Evolutionary conservation across 2,113 vertebrate genomes (phyloP), one percentile per base, ranked within the genome.

Genomic region (Dicaeum eximium): DNA sequence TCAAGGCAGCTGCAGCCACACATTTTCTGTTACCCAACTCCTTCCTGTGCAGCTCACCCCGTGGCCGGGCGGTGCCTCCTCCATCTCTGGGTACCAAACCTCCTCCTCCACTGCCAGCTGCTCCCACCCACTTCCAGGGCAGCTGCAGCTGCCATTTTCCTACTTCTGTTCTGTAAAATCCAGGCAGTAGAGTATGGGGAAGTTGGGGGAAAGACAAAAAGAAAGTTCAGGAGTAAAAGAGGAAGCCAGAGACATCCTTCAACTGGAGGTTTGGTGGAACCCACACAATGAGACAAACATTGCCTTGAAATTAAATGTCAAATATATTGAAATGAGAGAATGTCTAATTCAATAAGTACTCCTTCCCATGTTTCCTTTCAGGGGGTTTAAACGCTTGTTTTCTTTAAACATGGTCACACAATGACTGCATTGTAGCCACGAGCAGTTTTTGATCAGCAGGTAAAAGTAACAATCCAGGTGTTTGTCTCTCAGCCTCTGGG

Each of bases 1-100:
- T 88, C 61, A 45, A 82, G 78, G 89, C 83, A 85, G 78, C 88
- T 54, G 56, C 71, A 78, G 20, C 45, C 75, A 24, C 66, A 4
- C 21, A 3, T 10, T 67, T 67, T 53, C 57, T 81, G 0, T 72
- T 71, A 2, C 50, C 53, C 86, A 86, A 20, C 61, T 22, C 14
- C 95, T 80, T 91, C 74, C 91, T 75, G 67, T 7, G 9, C 47
- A 35, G 74, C 89, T 82, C 54, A 5, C 18, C 81, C 56, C 33
- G 1, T 2, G n/a, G 10, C 15, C 1, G 3, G 56, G 51, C 5
- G 14, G 31, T 58, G 71, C 72, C 80, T 44, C 33, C 1, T 20
- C 33, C 15, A 21, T 11, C 81, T 9, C 62, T 10, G 5, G 51
- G 65, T 9, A 61, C 89, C 79, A 78, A 84, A 37, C 64, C 73